Evolutionary conservation across 1,140 invertebrate genomes (phyloP), one percentile per base, ranked within the genome.

Genomic region (Watersipora subatra): DNA sequence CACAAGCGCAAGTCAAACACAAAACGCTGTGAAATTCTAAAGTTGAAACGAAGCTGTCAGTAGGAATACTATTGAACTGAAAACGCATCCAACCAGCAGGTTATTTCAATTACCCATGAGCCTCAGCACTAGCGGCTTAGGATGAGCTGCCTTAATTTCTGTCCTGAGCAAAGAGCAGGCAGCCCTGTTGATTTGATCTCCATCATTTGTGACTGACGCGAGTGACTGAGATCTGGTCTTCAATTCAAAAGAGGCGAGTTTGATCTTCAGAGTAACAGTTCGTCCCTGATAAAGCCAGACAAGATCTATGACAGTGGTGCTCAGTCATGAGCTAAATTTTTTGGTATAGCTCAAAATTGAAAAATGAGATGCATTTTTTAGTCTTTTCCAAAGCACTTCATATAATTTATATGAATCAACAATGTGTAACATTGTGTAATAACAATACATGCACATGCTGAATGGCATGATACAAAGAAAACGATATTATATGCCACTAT

Each of bases 221-320:
- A 84, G 63, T 27, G 79, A 77, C 29, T 74, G 71, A 2, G 78
- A 75, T 57, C 82, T 70, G 1, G 81, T 83, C 62, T 76, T 80
- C 0, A 83, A 74, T 61, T 81, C 74, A 73, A 84, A 85, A 46
- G 77, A 72, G 1, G 76, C 75, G 1, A 82, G 82, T 72, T 85
- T 85, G 19, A 84, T 69, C 70, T 85, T 85, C 0, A 85, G 67
- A 1, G 81, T 77, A n/a, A 85, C 77, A n/a, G 77, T 76, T 69
- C 79, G 79, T 0, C 81, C 81, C 74, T 78, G 65, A 24, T 75
- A 68, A 70, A 64, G 24, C 24, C 55, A 68, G 55, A 17, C 56
- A 55, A 55, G 66, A 27, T 15, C 34, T 64, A 56, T 30, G 28
- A 7, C 7, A 2, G 1, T 20, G 19, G 15, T 19, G 19, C n/a